Base-by-base conservation (phyloP, 2,888 invertebrate genomes). In the Eremobia ochroleuca region DNA sequence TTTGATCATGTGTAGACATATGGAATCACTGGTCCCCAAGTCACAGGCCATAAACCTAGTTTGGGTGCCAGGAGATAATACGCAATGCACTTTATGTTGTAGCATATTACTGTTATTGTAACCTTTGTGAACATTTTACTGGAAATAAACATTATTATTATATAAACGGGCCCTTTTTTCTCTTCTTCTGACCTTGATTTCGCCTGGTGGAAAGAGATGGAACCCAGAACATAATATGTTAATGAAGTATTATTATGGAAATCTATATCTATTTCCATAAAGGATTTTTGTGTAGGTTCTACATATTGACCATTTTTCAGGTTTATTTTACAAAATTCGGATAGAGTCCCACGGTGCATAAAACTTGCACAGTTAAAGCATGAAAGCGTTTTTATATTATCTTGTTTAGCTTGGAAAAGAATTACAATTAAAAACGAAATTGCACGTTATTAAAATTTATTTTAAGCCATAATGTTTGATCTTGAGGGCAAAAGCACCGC, bases 401-500 rank as follows among this genome's bases (percentile, higher is more conserved):
- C 25, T 31, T 4, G 3, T 31, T 59, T 31, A 15, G 15, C 13
- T 31, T 9, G 9, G 15, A 67, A 25, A 31, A 46, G 15, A 25
- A 15, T 31, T 3, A 4, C 4, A 21, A 28, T 31, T 5, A 34
- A 43, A 28, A 1, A 77, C 18, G 3, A 34, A 28, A 49, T 2
- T 18, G 9, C 11, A 64, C 5, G 11, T 64, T 15, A 49, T 9
- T 49, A 18, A 21, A 61, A 49, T 37, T 72, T 67, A 69, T 67
- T 85, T 58, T 43, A 37, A 70, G 13, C 64, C 37, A 58, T 66
- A 67, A 52, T 76, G 15, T 68, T 79, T 81, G 0, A 61, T 31
- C 34, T 78, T 85, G 9, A 85, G 43, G 11, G 59, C 81, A 59
- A 75, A 31, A n/a, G 68, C 77, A 61, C 73, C 72, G 46, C 74